Conservation (phyloP, 2,797 vertebrate species). For the Characodon lateralis region DNA sequence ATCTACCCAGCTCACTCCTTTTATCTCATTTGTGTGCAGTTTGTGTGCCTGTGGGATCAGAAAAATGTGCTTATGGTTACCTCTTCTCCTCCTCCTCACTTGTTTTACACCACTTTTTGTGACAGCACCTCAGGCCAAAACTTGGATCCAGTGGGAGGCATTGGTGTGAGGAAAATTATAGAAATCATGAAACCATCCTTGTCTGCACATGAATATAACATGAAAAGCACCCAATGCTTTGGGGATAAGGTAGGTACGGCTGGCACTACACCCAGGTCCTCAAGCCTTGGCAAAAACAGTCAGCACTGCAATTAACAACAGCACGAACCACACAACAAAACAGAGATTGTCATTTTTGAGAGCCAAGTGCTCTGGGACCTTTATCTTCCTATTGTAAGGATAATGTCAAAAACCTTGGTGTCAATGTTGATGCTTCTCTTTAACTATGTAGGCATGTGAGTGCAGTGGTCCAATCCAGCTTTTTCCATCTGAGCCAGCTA, state of each 20-base stretch:
- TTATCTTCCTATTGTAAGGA: too few relatives aligned
- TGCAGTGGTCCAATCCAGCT: too few relatives aligned
- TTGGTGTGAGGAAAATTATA: slow-evolving; percentile 55
- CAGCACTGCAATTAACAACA: too few relatives aligned
- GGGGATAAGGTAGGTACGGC: too few relatives aligned
- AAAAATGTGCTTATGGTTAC: slow-evolving; percentile 23
- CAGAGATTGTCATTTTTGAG: too few relatives aligned
- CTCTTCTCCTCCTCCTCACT: slow-evolving; percentile 22
- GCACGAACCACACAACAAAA: too few relatives aligned
- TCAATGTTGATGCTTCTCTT: too few relatives aligned
- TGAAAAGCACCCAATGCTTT: background rate
- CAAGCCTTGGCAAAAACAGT: too few relatives aligned
- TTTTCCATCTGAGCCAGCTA: background rate
- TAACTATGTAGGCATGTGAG: too few relatives aligned
- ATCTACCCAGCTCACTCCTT: slow-evolving; percentile 54
- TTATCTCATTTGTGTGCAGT: slow-evolving; percentile 37
- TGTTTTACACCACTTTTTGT: slow-evolving; percentile 23
- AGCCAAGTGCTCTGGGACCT: too few relatives aligned
- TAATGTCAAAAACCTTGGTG: too few relatives aligned
- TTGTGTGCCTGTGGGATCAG: slow-evolving; percentile 25
- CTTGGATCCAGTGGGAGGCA: background rate
- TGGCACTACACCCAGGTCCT: too few relatives aligned
- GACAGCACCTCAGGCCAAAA: slow-evolving; percentile 30
- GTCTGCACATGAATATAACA: slow-evolving; percentile 37
- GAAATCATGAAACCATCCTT: slow-evolving; percentile 65